These are phyloP conservation scores for Hydrochoerus hydrochaeris DNA, from an alignment of 2,113 vertebrate genomes.

Conservation along the genomic window DNA sequence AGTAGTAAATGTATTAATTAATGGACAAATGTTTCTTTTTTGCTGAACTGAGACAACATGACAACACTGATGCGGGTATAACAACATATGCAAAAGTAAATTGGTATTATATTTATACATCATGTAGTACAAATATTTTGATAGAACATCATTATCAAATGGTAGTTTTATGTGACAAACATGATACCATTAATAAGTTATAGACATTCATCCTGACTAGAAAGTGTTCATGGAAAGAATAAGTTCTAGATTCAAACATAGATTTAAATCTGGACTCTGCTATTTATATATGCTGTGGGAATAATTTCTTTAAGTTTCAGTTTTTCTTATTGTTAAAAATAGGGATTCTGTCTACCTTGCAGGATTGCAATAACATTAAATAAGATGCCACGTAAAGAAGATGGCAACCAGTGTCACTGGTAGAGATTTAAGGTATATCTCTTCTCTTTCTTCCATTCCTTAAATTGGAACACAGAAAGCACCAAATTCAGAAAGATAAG, in stretches of 20 bases:
- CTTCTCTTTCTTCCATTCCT: not conserved
- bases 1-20: not conserved
- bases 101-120: not conserved
- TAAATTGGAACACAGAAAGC: not conserved
- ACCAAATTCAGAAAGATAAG: not conserved
- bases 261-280: not conserved
- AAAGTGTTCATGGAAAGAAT: not conserved
- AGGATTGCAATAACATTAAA: not conserved
- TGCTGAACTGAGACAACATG: not conserved
- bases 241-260: not conserved
- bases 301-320: not conserved
- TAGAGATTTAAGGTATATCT: not conserved
- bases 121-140: not conserved
- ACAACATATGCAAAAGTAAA: not conserved
- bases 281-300: not conserved
- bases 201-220: not conserved
- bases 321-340: not conserved
- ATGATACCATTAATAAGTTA: not conserved
- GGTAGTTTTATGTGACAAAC: not conserved
- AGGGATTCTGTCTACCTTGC: not conserved
- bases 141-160: not conserved
- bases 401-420: not conserved
- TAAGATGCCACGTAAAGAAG: not conserved
- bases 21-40: not conserved
- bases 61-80: not conserved